Evolutionary conservation across 2,888 invertebrate species (phyloP), one percentile per base, ranked within the genome.

Genomic region (Drosophila nr. fundita): DNA sequence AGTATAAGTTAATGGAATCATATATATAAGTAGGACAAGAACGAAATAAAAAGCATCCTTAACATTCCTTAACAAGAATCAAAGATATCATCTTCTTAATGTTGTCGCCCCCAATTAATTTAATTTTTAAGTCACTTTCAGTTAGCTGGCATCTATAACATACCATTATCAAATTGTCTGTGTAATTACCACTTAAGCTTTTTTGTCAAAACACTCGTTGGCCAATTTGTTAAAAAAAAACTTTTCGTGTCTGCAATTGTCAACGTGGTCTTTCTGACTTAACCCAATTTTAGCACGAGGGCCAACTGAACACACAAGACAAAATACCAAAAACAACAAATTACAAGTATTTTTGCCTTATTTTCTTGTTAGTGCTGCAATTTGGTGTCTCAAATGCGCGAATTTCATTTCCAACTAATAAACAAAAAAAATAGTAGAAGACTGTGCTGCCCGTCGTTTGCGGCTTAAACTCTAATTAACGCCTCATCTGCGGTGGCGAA

Each of bases 401-500:
- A 80, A 80, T 73, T 80, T 81, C 68, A 85, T 82, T 76, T 77
- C 69, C 60, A 70, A 75, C 71, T 86, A 83, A 88, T 87, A 89
- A 83, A 81, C 70, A 67, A 67, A 27, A 18, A 36, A 54, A n/a
- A 36, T n/a, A 13, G 13, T 32, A 30, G 30, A 57, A 42, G 29
- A 15, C 29, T 21, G 67, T 82, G 73, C 65, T 79, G 63, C 40
- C 48, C 48, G 36, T 54, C 63, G 74, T 63, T 63, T 78, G 79
- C 78, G 82, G 76, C 76, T 87, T 90, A 89, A 90, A 89, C 87
- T 90, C 90, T 90, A 90, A 87, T 87, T 87, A 87, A 90, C 80
- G 90, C 90, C 88, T 87, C 85, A 82, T 73, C 73, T 78, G 82
- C 40, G 54, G 40, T 63, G 62, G 34, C 66, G 62, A 36, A 61